These are phyloP conservation scores for Epinephelus moara DNA, from an alignment of 2,113 vertebrate species.

Conservation along the genomic window DNA sequence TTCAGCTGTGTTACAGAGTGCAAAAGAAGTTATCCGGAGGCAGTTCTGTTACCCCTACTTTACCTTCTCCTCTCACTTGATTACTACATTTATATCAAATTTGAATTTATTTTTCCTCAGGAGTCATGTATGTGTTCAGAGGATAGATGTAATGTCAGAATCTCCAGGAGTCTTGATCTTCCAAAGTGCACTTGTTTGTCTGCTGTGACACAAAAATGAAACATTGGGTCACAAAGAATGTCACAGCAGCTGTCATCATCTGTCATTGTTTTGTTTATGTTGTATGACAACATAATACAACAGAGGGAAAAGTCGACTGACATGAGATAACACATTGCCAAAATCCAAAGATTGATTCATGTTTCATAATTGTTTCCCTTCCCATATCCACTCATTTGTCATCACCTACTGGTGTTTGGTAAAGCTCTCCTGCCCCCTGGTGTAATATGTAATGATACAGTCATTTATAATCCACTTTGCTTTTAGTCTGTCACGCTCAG, in stretches of 20 bases:
- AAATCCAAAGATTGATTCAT: background rate
- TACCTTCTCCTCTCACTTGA: background rate
- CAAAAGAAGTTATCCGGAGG: background rate
- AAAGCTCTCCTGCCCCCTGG: constrained; percentile 65
- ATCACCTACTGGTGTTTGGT: background rate
- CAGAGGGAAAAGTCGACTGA: background rate
- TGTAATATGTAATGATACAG: constrained; percentile 8
- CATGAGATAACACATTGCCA: background rate
- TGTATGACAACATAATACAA: background rate
- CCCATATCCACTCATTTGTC: background rate
- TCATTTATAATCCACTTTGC: background rate
- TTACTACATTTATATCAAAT: background rate
- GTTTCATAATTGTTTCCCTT: constrained; percentile 4
- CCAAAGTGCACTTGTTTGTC: background rate
- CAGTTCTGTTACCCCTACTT: background rate
- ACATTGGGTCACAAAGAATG: background rate
- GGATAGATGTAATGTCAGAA: background rate
- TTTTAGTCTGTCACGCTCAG: background rate
- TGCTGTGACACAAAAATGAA: background rate
- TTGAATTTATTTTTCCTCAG: background rate
- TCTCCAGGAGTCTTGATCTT: background rate
- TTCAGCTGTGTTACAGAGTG: background rate
- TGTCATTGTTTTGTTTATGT: background rate
- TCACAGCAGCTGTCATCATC: background rate
- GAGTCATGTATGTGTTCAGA: background rate